A percentile compares a stretch with the other conserved stretches of the same genome.
These are phyloP conservation scores for Anguilla marmorata DNA, from an alignment of 2,797 vertebrate species.

Conservation along the genomic window DNA sequence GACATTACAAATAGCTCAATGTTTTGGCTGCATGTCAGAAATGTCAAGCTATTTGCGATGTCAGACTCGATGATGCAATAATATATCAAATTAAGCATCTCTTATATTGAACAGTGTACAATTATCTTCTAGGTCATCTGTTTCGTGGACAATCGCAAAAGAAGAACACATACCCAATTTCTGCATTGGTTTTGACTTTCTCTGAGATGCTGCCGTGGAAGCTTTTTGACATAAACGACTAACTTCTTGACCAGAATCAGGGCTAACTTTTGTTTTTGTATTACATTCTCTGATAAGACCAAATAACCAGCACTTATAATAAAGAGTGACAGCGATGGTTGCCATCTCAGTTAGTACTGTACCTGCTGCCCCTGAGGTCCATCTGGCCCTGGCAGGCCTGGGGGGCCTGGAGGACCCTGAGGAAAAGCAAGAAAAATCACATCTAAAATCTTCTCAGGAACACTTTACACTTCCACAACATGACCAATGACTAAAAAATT, in stretches of 20 bases:
- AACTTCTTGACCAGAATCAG: not conserved
- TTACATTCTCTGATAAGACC: not conserved
- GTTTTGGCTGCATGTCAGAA: too few species aligned
- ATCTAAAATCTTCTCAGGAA: not conserved
- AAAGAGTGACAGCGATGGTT: not conserved
- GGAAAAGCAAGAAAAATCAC: slow-evolving; percentile 12
- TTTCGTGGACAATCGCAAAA: not conserved
- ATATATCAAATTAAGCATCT: not conserved
- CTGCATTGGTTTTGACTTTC: too few species aligned
- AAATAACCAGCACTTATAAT: not conserved
- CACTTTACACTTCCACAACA: not conserved
- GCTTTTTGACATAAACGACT: not conserved
- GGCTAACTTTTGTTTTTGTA: not conserved
- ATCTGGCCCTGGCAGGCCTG: slow-evolving; percentile 53
- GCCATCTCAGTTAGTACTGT: not conserved
- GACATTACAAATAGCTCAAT: not conserved
- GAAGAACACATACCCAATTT: too few species aligned
- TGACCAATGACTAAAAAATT: too few species aligned
- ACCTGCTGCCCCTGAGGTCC: slow-evolving; percentile 62
- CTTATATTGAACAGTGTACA: not conserved
- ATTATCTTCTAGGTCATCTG: not conserved
- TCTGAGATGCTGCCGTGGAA: not conserved
- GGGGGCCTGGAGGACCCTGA: slow-evolving; percentile 58
- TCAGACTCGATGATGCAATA: not conserved
- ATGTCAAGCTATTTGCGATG: not conserved